phyloP scores from a whole-genome alignment of 2,888 invertebrate genomes.

The Pseudococcus jackbeardsleyi region DNA sequence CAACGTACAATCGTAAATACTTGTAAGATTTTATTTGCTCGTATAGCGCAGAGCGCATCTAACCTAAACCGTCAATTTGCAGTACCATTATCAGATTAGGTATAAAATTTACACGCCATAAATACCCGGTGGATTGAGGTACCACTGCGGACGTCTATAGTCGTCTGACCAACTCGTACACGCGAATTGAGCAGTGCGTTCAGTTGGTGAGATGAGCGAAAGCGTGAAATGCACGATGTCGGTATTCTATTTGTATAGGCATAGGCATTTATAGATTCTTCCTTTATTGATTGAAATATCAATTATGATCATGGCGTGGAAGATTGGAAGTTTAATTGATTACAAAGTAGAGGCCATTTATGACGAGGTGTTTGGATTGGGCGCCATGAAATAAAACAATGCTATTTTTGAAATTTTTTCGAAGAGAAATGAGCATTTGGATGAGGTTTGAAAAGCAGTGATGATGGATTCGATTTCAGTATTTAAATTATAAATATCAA shows the following conservation, averaged over 20 bases:
- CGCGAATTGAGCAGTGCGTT: not conserved
- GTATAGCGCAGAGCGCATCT: not conserved
- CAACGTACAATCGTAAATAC: not conserved
- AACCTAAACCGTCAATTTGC: not conserved
- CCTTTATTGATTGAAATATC: not conserved
- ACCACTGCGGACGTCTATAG: no score
- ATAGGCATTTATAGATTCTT: not conserved
- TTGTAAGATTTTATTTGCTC: not conserved
- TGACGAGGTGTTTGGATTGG: no score
- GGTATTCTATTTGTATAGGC: not conserved
- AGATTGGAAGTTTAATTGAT: not conserved
- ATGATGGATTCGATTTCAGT: no score
- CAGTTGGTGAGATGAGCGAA: constrained; percentile 35
- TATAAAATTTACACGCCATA: constrained; percentile 26
- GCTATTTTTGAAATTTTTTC: no score
- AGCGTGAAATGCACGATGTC: constrained; percentile 35
- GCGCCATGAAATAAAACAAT: no score
- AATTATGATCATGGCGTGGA: not conserved
- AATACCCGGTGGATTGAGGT: not conserved
- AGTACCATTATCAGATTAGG: constrained; percentile 21
- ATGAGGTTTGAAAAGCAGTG: no score
- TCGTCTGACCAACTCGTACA: not conserved
- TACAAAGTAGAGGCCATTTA: not conserved
- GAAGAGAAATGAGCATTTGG: no score
- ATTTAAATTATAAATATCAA: no score